Percentiles rank a stretch among this genome's conserved stretches.
Evolutionary conservation across 2,113 vertebrate species (phyloP).

Genomic region (Pluvialis apricaria): DNA sequence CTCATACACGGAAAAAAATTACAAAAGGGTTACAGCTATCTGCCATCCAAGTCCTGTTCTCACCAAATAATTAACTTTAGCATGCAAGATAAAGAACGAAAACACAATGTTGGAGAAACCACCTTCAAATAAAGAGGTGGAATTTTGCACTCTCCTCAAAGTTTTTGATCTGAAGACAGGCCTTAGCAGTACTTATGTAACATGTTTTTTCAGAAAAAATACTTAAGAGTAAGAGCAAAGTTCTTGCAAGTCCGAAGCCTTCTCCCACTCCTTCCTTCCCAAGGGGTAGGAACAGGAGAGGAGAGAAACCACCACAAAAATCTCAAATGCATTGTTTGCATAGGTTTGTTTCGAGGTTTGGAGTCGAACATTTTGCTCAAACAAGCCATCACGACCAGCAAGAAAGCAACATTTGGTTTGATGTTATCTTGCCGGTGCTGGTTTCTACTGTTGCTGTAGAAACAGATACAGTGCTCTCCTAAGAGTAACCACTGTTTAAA

Average conservation of each 20-base stretch:
- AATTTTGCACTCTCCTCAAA: neutral
- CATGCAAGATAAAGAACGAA: neutral
- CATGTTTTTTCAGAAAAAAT: neutral
- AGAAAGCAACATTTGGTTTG: neutral
- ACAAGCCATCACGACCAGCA: neutral
- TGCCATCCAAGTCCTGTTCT: neutral
- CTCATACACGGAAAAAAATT: rapidly evolving
- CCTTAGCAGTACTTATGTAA: too few relatives aligned
- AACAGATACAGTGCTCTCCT: neutral
- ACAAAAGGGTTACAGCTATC: neutral
- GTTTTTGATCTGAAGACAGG: neutral
- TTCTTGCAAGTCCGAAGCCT: neutral
- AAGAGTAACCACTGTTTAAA: neutral
- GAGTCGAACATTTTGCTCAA: neutral
- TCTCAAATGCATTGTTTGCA: neutral
- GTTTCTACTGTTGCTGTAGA: neutral
- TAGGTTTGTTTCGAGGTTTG: neutral
- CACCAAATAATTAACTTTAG: neutral
- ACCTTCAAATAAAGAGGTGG: neutral
- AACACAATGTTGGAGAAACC: neutral
- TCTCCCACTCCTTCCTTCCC: neutral
- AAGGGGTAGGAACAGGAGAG: neutral
- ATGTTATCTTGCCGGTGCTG: neutral
- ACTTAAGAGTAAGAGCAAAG: neutral
- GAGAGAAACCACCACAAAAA: neutral